Evolutionary conservation across 1,140 invertebrate species (phyloP), one percentile per base, ranked within the genome.

Genomic region (Drosophila paulistorum): DNA sequence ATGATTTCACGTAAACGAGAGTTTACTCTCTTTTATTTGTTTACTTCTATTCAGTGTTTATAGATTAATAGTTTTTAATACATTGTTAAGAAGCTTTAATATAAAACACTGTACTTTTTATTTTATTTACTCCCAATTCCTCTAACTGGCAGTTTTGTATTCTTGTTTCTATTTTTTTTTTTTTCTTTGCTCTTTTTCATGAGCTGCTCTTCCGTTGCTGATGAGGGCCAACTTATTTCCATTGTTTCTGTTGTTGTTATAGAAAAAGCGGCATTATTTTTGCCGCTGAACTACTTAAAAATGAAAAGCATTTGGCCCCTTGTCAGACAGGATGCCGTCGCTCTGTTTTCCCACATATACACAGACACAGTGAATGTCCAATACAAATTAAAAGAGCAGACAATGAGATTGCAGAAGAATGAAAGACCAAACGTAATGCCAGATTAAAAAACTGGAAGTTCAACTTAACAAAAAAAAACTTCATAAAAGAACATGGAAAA

Each of bases 401-500:
- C 26, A 37, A 37, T 35, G 57, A 37, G 33, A 14, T 59, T 13
- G 37, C 10, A 81, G 20, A 71, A 79, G 59, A 89, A 83, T 80
- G 77, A 72, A 71, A 74, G 65, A 39, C 10, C 35, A 37, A 37
- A 37, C 75, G 59, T 41, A 68, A 68, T 58, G 57, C 60, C 23
- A 45, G 37, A 45, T 65, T 65, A 73, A 65, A 71, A 33, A 48
- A 30, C 30, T 37, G 39, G 33, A 60, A 67, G 75, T 77, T 70
- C 41, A 59, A 51, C 14, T 51, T 3, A 30, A 30, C 7, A 37
- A 54, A 69, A 71, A 57, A 37, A 73, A 77, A 74, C 30, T 7
- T 7, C 10, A 14, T 26, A 14, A 10, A 58, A 4, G 73, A 83
- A 83, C 83, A 86, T 83, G 83, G 79, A 87, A 87, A 86, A 77